Base-by-base conservation (phyloP, 2,888 invertebrate species). In the Luperina nickerlii region DNA sequence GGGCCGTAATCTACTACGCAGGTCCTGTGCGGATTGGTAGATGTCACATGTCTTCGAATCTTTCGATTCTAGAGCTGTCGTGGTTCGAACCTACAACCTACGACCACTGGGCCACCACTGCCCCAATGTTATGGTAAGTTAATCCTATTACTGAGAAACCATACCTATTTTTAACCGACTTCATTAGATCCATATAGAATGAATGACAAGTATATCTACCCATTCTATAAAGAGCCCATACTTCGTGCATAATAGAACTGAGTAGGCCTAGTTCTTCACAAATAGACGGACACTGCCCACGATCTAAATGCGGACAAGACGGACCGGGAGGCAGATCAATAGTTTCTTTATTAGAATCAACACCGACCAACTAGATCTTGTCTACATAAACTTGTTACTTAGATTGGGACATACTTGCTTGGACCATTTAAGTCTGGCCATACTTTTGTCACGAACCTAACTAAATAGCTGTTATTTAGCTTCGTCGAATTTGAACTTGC, bases 231-330 rank as follows among this genome's bases (percentile, higher is more conserved):
- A 20, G 42, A 27, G 18, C 1, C 73, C 38, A 68, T 69, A 27
- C 81, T 42, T 79, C 45, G 45, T 73, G 27, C 85, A 82, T 82
- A 82, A 82, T 69, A 74, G 85, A 85, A 15, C 32, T 27, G 68
- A 32, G 48, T 69, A n/a, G 85, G 27, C 85, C 68, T 74, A 85
- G 78, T 73, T 82, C 68, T 73, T 68, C 63, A 82, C 62, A 85
- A 82, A 82, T 82, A 82, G 70, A 32, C 60, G n/a, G 32, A 54
- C 72, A 74, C 51, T 78, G 83, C 86, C 82, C 54, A 60, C 68
- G 60, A 66, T 74, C 83, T 82, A 78, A 74, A 74, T 78, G 48
- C 57, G 71, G 62, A 32, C 60, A 63, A 42, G 60, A 62, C 65
- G 60, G 63, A 78, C 65, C 60, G 65, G 74, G 67, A 45, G 54